A percentile compares a stretch with the other conserved stretches of the same genome.
These are phyloP conservation scores for Pseudois nayaur DNA, from an alignment of 2,113 vertebrate genomes.

Conservation along the genomic window DNA sequence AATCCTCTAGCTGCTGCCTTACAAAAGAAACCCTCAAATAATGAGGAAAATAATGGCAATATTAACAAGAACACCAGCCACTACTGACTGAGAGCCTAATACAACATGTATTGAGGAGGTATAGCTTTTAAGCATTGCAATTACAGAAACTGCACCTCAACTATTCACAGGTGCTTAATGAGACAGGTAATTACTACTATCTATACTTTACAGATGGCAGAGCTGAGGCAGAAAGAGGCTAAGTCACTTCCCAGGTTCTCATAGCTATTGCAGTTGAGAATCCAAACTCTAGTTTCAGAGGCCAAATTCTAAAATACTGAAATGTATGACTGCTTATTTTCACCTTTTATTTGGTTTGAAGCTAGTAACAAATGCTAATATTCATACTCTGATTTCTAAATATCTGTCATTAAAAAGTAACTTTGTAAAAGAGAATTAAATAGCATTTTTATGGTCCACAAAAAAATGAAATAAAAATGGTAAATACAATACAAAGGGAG, in stretches of 20 bases:
- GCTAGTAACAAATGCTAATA: background rate
- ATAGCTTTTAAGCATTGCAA: background rate
- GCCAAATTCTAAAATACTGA: background rate
- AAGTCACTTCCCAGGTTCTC: background rate
- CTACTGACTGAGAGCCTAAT: background rate
- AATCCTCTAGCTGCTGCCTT: background rate
- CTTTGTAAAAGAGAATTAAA: background rate
- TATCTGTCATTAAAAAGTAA: background rate
- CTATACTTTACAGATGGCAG: background rate
- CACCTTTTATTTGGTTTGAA: background rate
- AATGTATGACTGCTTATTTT: background rate
- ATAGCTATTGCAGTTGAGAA: background rate
- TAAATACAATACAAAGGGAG: background rate
- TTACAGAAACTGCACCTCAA: background rate
- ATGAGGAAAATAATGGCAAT: background rate
- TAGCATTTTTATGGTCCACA: background rate
- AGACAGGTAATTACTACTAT: background rate
- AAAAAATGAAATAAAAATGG: background rate
- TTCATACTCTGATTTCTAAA: background rate
- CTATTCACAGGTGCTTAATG: background rate
- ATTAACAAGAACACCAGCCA: background rate
- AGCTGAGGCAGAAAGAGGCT: background rate
- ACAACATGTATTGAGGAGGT: background rate
- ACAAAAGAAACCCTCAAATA: background rate
- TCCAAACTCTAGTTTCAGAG: background rate